These are phyloP conservation scores for Epinephelus cyanopodus DNA, from an alignment of 2,113 vertebrate species.

Conservation along the genomic window DNA sequence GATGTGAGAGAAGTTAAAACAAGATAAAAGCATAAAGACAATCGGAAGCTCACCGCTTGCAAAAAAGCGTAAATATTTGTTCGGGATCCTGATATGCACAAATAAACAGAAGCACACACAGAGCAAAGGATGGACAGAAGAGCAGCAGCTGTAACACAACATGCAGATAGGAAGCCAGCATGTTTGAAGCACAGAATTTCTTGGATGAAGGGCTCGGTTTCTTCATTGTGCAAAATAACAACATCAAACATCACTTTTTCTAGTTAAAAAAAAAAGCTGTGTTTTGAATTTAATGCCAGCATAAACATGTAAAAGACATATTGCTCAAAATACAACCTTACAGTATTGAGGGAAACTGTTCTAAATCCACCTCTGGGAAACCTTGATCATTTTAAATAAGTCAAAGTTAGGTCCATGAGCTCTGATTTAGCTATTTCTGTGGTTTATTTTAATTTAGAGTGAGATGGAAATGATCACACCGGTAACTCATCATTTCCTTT, in stretches of 20 bases:
- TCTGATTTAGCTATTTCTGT: background rate
- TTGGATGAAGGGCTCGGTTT: background rate
- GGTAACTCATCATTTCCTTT: background rate
- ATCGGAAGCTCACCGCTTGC: background rate
- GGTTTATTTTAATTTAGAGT: background rate
- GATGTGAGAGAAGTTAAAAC: conserved; percentile 16
- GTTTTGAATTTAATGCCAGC: background rate
- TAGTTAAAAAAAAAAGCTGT: background rate
- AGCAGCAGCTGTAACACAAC: background rate
- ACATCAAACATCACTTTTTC: background rate
- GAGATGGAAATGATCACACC: background rate
- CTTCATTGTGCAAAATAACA: background rate
- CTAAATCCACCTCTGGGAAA: background rate
- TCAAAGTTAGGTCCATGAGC: background rate
- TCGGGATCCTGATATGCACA: background rate
- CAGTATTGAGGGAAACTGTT: background rate
- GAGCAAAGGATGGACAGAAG: background rate
- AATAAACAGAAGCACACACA: background rate
- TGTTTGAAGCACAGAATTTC: background rate
- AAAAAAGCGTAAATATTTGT: conserved; percentile 6
- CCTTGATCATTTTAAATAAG: background rate
- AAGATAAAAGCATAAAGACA: conserved; percentile 21
- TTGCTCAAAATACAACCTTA: background rate
- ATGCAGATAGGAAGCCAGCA: background rate
- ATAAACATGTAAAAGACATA: background rate